Evolutionary conservation across 37 sponge, comb jelly and placozoan species (phyloP), one percentile per base, ranked within the genome.

Genomic region (Haliclona indistincta): DNA sequence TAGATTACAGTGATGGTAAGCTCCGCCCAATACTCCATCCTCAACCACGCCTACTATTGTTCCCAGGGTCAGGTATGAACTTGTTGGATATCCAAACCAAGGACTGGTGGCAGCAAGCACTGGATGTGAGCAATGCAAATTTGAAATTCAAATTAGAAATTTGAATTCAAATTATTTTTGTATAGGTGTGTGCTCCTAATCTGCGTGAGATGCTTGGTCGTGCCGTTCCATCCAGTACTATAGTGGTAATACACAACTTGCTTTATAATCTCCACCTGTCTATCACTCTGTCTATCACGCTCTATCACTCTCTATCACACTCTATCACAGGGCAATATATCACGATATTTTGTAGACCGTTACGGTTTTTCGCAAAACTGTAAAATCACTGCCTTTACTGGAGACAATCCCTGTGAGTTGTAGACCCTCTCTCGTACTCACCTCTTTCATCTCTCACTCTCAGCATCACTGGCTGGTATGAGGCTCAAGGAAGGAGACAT

Each of bases 1-100:
- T 96, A 75, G 97, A 96, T 56, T 90, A 81, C 60, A 93, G 97
- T 64, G 97, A 96, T 77, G 94, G 94, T 93, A 42, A 68, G 93
- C 49, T 2, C 39, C 37, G n/a, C n/a, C n/a, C n/a, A n/a, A n/a
- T 67, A 71, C 5, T 32, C 30, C 20, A 17, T 43, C 54, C 10
- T 49, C 22, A 1, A 41, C 6, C 20, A 26, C 29, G 38, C 49
- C 71, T 53, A 49, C 13, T 10, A 33, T 38, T 13, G n/a, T 64
- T 20, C n/a, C 5, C 47, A 93, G 94, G 97, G 6, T 96, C 97
- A 40, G 97, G 97, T 62, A 96, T 96, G 97, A 96, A 96, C 63
- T 77, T 96, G n/a, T 25, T 93, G 73, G 88, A 96, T 43, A 90
- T 96, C 30, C 52, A 73, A 15, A 77, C 72, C n/a, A 93, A 78